Conservation (phyloP, 2,888 invertebrate species). For the Trichogramma dendrolimi region DNA sequence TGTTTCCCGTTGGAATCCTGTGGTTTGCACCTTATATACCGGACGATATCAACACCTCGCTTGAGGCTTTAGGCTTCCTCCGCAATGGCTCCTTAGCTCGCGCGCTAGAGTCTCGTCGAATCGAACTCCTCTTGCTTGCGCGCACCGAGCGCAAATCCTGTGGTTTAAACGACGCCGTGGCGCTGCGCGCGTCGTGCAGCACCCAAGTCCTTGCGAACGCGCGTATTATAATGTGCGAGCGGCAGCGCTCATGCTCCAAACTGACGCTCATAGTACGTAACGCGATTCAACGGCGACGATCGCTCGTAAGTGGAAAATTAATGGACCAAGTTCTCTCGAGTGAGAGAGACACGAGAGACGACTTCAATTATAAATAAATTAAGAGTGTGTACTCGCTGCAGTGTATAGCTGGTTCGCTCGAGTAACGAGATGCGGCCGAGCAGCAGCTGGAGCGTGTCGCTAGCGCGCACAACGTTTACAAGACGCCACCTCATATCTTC, state of each 20-base stretch:
- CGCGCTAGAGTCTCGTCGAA: too few species aligned
- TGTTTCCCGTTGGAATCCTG: slow-evolving; percentile 45
- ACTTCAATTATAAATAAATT: slow-evolving; percentile 17
- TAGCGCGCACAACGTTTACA: neutral
- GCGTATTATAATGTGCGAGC: neutral
- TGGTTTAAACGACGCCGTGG: neutral
- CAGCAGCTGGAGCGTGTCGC: neutral
- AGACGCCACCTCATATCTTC: neutral
- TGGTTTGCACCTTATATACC: slow-evolving; percentile 42
- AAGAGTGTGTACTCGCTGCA: neutral
- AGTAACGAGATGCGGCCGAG: neutral
- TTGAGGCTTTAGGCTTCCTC: too few species aligned
- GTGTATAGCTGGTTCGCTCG: neutral
- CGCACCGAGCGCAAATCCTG: too few species aligned
- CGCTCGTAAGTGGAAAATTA: slow-evolving; percentile 13
- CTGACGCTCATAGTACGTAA: slow-evolving; percentile 23
- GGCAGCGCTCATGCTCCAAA: slow-evolving; percentile 29
- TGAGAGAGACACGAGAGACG: neutral
- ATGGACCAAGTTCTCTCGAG: neutral
- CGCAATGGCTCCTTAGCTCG: too few species aligned
- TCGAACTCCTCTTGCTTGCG: too few species aligned
- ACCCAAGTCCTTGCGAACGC: neutral
- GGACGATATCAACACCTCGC: slow-evolving; percentile 40
- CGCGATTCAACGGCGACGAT: slow-evolving; percentile 10
- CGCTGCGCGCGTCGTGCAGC: slow-evolving; percentile 4